These are phyloP conservation scores for Cephonodes hylas DNA, from an alignment of 2,888 invertebrate species.

Conservation along the genomic window DNA sequence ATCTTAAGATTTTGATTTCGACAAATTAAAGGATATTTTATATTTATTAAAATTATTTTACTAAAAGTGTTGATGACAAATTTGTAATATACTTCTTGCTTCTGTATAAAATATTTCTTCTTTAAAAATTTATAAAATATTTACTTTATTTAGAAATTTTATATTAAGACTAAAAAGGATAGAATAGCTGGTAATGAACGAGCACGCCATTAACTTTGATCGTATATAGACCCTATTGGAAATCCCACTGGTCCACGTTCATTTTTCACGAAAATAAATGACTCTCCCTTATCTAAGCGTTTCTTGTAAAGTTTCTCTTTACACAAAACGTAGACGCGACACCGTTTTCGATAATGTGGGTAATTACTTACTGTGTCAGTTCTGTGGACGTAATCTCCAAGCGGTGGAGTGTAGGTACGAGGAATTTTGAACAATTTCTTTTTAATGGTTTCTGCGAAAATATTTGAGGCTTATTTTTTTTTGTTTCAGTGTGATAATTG, in stretches of 20 bases:
- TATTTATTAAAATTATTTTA: too few relatives aligned
- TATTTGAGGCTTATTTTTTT: not conserved
- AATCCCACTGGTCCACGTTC: conserved; percentile 23
- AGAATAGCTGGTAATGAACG: not conserved
- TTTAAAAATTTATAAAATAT: too few relatives aligned
- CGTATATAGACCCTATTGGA: not conserved
- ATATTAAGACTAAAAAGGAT: not conserved
- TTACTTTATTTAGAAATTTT: too few relatives aligned
- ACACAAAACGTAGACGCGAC: conserved; percentile 28
- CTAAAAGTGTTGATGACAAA: too few relatives aligned
- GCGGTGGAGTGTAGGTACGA: not conserved
- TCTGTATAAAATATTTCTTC: too few relatives aligned
- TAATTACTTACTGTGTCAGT: conserved; percentile 41
- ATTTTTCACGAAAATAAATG: conserved; percentile 61
- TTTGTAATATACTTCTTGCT: too few relatives aligned
- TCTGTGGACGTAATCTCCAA: conserved; percentile 26
- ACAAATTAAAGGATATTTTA: too few relatives aligned
- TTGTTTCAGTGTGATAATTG: too few relatives aligned
- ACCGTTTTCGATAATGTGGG: conserved; percentile 38
- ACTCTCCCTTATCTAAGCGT: conserved; percentile 48
- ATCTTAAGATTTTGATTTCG: too few relatives aligned
- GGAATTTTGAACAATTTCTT: not conserved
- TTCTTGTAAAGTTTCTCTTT: conserved; percentile 35
- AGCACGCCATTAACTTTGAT: not conserved
- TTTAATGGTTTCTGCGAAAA: not conserved